These are phyloP conservation scores for Palythoa grandiflora DNA, from an alignment of 92 coral and sea anemone genomes.

Conservation along the genomic window DNA sequence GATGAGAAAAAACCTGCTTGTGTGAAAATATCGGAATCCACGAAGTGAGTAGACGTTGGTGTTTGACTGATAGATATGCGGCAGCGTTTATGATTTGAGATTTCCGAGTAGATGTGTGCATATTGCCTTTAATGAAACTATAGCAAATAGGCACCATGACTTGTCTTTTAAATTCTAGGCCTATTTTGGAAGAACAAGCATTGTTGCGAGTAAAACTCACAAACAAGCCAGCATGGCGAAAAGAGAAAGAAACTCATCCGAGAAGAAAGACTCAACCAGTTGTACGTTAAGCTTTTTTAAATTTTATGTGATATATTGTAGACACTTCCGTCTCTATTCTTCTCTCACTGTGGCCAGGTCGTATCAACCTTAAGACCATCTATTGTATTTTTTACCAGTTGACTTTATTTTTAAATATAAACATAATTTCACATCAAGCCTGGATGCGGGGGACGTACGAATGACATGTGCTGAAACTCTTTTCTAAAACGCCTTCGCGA, in stretches of 20 bases:
- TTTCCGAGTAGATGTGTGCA: background rate
- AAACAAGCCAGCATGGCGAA: conserved; percentile 87
- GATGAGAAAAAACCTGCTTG: conserved; percentile 84
- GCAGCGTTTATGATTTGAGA: background rate
- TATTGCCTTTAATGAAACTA: background rate
- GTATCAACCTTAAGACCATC: background rate
- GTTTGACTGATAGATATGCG: background rate
- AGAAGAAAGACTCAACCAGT: conserved; percentile 92
- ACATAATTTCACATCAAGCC: too few relatives aligned
- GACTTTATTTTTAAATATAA: background rate
- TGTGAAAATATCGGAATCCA: conserved; percentile 88
- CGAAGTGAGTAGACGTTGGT: conserved; percentile 73
- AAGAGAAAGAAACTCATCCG: conserved; percentile 69
- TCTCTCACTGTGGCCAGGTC: background rate
- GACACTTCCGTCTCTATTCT: conserved; percentile 12
- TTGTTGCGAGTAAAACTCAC: conserved; percentile 86
- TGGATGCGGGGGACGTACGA: too few relatives aligned
- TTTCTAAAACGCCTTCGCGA: too few relatives aligned
- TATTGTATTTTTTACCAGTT: background rate
- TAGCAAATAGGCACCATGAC: background rate
- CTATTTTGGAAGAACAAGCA: conserved; percentile 97
- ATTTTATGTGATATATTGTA: background rate
- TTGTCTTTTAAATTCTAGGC: conserved; percentile 63
- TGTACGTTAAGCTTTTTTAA: conserved; percentile 59
- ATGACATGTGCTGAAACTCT: background rate